Base-by-base conservation (phyloP, 2,113 vertebrate species). In the Heptranchias perlo region DNA sequence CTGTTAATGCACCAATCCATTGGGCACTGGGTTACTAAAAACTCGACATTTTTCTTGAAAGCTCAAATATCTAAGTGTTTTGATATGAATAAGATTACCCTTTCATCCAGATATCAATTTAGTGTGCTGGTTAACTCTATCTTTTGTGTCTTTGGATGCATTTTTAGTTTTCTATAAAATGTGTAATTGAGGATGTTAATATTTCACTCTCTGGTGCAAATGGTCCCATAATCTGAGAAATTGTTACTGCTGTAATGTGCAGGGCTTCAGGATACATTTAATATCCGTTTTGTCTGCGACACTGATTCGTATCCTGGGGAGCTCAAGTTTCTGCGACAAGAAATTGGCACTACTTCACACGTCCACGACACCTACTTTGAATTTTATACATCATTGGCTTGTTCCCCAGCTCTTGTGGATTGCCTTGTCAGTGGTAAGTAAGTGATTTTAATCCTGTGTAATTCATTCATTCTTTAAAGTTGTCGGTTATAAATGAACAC, bases 361-460 rank as follows among this genome's bases (percentile, higher is more conserved):
- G 96, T 98, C 96, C 98, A 98, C 5, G 96, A 99, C 95, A 98
- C 98, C 6, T 97, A 98, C 58, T 99, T 99, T 78, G 98, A 99
- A 97, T 98, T 99, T 97, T 97, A 98, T 96, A 99, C 99, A 0
- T 97, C 98, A 0, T 96, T 99, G 97, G 99, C 97, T 82, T 99
- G 99, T 62, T 94, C 97, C 69, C 98, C 99, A 65, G 98, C 98
- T 96, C 98, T 98, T 0, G 99, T 99, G 69, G 98, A 98, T 96
- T 99, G 99, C 97, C 98, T 98, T 61, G 98, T 99, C 96, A 98
- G 97, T 0, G 98, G 98, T 98, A 96, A 97, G 97, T 96, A 91
- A 1, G 0, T 49, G 4, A 67, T 7, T 89, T 52, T 31, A 47
- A 86, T 95, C 8, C 64, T 69, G 64, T 69, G 23, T 28, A 31